phyloP scores from a whole-genome alignment of 37 sponge, comb jelly and placozoan species.

The Geodia barretti region DNA sequence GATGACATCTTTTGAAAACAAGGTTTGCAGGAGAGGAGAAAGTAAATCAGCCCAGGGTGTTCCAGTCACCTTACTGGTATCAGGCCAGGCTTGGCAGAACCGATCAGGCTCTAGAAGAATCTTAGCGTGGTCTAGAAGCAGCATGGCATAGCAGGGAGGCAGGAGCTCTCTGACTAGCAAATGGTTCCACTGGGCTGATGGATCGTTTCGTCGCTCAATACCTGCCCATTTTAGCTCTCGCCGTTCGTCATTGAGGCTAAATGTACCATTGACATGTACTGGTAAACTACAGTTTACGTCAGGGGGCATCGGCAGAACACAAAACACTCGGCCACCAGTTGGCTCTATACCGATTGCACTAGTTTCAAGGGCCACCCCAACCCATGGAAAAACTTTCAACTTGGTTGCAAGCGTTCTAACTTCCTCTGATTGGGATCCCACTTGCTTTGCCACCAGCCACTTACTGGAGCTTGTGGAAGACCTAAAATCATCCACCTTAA shows the following conservation, averaged over 20 bases:
- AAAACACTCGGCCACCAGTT: slow-evolving; percentile 50
- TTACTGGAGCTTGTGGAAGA: background rate
- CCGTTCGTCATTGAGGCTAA: slow-evolving; percentile 55
- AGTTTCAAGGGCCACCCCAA: background rate
- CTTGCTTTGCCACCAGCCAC: slow-evolving; percentile 3
- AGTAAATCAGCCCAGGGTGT: slow-evolving; percentile 29
- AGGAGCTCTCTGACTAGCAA: slow-evolving; percentile 38
- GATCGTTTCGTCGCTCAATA: slow-evolving; percentile 47
- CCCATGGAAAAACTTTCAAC: background rate
- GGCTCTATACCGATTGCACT: background rate
- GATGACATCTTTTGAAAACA: slow-evolving; percentile 16
- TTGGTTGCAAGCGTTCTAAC: background rate
- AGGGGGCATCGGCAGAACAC: slow-evolving; percentile 73
- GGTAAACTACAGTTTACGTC: slow-evolving; percentile 47
- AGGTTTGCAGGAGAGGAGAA: background rate
- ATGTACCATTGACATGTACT: slow-evolving; percentile 77
- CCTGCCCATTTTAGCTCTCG: slow-evolving; percentile 60
- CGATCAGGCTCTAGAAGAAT: background rate
- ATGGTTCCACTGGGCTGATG: slow-evolving; percentile 58
- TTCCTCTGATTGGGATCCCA: background rate
- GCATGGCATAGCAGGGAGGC: slow-evolving; percentile 49
- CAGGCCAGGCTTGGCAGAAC: slow-evolving; percentile 53
- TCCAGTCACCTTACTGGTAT: slow-evolving; percentile 3
- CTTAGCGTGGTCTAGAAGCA: slow-evolving; percentile 30
- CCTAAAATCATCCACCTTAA: background rate